phyloP scores from a whole-genome alignment of 2,888 invertebrate species.

The Sphaeridia pumilis region DNA sequence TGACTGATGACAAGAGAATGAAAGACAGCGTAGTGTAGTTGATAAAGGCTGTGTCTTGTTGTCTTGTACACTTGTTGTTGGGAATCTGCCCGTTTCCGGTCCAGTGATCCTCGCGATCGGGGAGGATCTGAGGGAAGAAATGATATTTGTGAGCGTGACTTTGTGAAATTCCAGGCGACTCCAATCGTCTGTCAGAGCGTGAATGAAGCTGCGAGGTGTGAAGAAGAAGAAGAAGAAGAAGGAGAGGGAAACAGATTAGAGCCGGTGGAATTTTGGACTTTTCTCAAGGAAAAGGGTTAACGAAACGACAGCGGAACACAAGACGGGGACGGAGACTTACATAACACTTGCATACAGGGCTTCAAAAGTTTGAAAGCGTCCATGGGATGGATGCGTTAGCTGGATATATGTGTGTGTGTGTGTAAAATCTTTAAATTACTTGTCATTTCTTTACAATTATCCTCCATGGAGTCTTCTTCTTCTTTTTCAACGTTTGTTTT shows the following conservation, averaged over 20 bases:
- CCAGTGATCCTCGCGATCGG: background rate
- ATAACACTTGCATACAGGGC: no score
- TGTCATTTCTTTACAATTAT: conserved; percentile 3
- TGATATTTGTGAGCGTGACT: conserved; percentile 3
- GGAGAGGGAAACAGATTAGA: background rate
- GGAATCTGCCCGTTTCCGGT: background rate
- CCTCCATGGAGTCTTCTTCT: background rate
- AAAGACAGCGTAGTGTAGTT: no score
- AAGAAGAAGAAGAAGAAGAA: conserved; percentile 2
- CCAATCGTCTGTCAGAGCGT: conserved; percentile 5
- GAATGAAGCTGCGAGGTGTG: conserved; percentile 12
- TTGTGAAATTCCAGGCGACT: conserved; percentile 3
- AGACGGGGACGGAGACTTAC: no score
- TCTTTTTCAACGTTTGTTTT: background rate
- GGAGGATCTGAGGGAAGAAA: background rate
- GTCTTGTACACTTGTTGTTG: background rate
- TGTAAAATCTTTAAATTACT: conserved; percentile 4
- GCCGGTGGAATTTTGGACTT: background rate
- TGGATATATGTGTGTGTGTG: conserved; percentile 1
- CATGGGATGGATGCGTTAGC: background rate
- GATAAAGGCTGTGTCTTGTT: background rate
- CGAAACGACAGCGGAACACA: background rate
- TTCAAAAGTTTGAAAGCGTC: background rate
- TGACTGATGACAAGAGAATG: background rate
- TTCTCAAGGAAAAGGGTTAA: background rate